phyloP scores from a whole-genome alignment of 2,113 vertebrate species.

The Blennius ocellaris region DNA sequence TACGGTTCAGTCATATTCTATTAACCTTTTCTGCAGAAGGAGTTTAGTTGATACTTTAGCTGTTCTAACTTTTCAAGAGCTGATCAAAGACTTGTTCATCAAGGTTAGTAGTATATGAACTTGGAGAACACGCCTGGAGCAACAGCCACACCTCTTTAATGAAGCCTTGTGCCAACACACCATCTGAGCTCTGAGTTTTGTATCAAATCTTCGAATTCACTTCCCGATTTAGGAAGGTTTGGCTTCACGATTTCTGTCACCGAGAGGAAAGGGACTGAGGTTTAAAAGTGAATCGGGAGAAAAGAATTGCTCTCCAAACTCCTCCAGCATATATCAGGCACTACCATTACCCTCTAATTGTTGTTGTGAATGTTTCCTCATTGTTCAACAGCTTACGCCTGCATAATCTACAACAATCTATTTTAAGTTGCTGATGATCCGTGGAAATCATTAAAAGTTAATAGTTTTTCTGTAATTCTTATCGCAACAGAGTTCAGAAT shows the following conservation, averaged over 20 bases:
- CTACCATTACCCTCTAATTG: background rate
- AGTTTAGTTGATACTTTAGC: no score
- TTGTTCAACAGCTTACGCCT: background rate
- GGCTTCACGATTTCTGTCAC: no score
- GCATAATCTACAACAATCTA: background rate
- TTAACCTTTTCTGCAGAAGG: no score
- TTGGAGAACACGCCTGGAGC: no score
- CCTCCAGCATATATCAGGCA: background rate
- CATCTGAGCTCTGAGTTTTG: no score
- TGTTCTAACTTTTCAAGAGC: no score
- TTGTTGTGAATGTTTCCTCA: background rate
- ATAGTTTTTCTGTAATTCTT: background rate
- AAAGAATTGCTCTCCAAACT: slow-evolving; percentile 2
- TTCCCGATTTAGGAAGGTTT: background rate
- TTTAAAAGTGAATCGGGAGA: background rate
- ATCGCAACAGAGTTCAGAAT: background rate
- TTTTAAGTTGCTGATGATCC: background rate
- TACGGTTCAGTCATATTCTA: no score
- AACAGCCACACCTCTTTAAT: no score
- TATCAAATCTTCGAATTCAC: background rate
- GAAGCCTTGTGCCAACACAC: no score
- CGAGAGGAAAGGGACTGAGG: no score
- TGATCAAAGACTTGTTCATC: no score
- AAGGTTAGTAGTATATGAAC: no score
- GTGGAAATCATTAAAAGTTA: background rate